A percentile compares a stretch with the other conserved stretches of the same genome.
Conservation (phyloP, 2,113 vertebrate genomes). For the Zonotrichia leucophrys region DNA sequence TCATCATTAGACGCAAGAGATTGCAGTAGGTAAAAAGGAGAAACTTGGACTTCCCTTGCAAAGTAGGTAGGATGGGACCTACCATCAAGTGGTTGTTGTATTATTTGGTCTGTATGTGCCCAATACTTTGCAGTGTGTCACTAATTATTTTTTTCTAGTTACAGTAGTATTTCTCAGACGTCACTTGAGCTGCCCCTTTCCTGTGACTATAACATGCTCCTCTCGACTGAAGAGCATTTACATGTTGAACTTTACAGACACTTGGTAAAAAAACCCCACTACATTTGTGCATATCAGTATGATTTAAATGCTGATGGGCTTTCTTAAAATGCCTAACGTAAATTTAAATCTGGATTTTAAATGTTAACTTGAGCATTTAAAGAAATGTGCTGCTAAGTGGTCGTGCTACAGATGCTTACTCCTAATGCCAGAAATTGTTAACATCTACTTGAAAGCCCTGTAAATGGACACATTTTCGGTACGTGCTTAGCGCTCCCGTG, state of each 20-base stretch:
- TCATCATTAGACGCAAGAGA: not conserved
- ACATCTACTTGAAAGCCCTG: not conserved
- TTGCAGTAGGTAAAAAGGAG: not conserved
- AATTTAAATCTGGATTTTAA: not conserved
- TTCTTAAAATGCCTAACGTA: not conserved
- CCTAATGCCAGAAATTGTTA: not conserved
- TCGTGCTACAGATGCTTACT: not conserved
- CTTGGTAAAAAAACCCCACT: accelerated
- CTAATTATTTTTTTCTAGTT: not conserved
- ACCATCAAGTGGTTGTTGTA: not conserved
- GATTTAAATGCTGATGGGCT: not conserved
- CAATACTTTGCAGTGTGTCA: not conserved
- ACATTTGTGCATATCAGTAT: not conserved
- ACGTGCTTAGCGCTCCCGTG: not conserved
- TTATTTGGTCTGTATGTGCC: not conserved
- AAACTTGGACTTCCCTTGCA: not conserved
- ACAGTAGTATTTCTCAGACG: not conserved
- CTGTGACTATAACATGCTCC: not conserved
- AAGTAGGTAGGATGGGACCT: too few species aligned
- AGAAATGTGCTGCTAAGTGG: not conserved
- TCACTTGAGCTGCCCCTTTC: not conserved
- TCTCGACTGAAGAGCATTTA: not conserved
- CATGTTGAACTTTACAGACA: not conserved
- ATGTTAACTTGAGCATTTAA: not conserved
- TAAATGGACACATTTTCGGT: not conserved